A percentile compares a stretch with the other conserved stretches of the same genome.
These are phyloP conservation scores for Helicoverpa zea DNA, from an alignment of 1,140 invertebrate species.

Conservation along the genomic window DNA sequence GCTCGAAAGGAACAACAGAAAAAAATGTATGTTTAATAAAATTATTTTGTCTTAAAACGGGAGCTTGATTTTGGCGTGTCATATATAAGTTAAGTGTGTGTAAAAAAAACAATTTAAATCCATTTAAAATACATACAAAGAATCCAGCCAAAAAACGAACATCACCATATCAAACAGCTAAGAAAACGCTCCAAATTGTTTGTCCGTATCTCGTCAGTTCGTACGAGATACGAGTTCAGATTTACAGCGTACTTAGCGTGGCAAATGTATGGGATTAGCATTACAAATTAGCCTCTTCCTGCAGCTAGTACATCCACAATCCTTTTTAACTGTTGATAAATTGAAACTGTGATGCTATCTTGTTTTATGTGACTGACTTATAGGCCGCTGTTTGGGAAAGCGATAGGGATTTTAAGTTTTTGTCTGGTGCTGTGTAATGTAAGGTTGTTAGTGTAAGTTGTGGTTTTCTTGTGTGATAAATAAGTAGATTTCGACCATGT, in stretches of 20 bases:
- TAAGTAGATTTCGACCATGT: no score
- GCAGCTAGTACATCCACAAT: neutral
- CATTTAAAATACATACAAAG: neutral
- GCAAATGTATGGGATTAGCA: constrained; percentile 51
- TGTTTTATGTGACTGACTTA: constrained; percentile 10
- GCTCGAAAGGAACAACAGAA: no score
- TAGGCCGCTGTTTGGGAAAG: neutral
- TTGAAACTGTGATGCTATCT: constrained; percentile 32
- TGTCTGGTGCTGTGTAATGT: neutral
- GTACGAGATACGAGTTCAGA: constrained; percentile 31
- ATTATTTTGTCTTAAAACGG: no score
- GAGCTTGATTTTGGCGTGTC: no score
- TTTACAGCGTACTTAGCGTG: constrained; percentile 42
- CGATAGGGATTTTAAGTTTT: constrained; percentile 2
- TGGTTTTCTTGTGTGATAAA: no score
- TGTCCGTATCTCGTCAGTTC: constrained; percentile 13
- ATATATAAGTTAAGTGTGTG: no score
- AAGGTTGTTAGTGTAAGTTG: no score
- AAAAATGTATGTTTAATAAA: no score
- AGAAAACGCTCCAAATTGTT: constrained; percentile 5
- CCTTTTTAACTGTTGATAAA: constrained; percentile 43
- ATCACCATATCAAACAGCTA: neutral
- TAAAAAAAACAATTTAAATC: no score
- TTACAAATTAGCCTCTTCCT: constrained; percentile 46
- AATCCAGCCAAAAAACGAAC: constrained; percentile 1